A percentile compares a stretch with the other conserved stretches of the same genome.
Evolutionary conservation across 2,888 invertebrate species (phyloP).

Genomic region (Patella caerulea): DNA sequence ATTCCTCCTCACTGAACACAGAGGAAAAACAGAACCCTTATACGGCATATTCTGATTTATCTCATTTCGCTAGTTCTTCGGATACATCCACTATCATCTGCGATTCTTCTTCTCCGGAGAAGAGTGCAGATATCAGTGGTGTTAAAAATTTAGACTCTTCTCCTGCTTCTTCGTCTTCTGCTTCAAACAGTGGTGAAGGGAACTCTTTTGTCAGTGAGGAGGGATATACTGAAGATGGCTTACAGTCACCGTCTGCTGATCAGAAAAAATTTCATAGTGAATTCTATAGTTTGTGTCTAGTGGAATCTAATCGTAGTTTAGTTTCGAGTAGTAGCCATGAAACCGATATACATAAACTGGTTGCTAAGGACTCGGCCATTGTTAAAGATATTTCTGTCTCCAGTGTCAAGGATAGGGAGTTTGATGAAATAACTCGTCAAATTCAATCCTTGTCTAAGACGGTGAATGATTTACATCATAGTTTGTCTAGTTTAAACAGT

Average conservation of each 20-base stretch:
- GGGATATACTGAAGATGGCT: slow-evolving; percentile 34
- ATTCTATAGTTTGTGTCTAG: slow-evolving; percentile 64
- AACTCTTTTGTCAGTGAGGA: slow-evolving; percentile 30
- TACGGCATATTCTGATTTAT: slow-evolving; percentile 6
- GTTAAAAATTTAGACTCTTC: background rate
- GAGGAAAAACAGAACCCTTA: slow-evolving; percentile 6
- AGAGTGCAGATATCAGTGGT: background rate
- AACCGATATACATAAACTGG: slow-evolving; percentile 18
- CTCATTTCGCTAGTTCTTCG: slow-evolving; percentile 7
- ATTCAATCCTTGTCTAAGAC: slow-evolving; percentile 62
- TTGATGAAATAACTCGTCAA: slow-evolving; percentile 61
- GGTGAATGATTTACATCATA: slow-evolving; percentile 59
- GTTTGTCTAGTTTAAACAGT: slow-evolving; percentile 60
- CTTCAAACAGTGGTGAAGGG: background rate
- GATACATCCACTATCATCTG: background rate
- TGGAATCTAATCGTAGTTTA: slow-evolving; percentile 56
- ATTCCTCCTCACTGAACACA: background rate
- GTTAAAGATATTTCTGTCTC: slow-evolving; percentile 3
- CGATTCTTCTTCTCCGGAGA: background rate
- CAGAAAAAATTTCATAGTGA: slow-evolving; percentile 60
- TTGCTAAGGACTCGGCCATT: background rate
- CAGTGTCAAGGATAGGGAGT: slow-evolving; percentile 37
- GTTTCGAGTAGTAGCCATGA: slow-evolving; percentile 29
- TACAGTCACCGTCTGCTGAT: slow-evolving; percentile 35
- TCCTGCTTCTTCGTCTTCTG: background rate